Percentiles rank a stretch among this genome's conserved stretches.
Evolutionary conservation across 1,140 invertebrate genomes (phyloP).

Genomic region (Scylla paramamosain): DNA sequence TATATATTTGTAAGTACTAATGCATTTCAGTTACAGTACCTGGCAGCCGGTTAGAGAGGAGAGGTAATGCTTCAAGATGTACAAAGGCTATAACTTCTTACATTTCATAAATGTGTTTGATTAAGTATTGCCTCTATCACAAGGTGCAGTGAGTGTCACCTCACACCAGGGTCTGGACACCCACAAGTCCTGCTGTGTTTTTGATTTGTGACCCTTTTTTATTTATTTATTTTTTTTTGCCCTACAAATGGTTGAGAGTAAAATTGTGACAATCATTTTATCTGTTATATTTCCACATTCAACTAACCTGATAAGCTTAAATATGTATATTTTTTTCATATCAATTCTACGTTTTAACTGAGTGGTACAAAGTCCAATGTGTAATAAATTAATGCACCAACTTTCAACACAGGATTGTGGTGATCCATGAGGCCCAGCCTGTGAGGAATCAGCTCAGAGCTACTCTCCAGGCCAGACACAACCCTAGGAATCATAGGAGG

Average conservation of each 20-base stretch:
- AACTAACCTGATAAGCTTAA: conserved; percentile 39
- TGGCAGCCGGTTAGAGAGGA: conserved; percentile 46
- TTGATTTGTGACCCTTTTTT: conserved; percentile 70
- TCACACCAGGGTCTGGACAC: neutral
- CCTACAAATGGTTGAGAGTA: neutral
- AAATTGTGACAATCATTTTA: conserved; percentile 41
- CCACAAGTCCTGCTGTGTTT: conserved; percentile 49
- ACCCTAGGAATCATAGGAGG: conserved; percentile 79
- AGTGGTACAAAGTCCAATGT: conserved; percentile 45
- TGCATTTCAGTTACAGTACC: conserved; percentile 53
- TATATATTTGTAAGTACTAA: conserved; percentile 64
- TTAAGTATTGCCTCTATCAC: conserved; percentile 65
- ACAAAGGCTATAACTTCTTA: conserved; percentile 48
- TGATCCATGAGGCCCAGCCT: conserved; percentile 57
- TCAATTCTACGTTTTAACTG: conserved; percentile 47
- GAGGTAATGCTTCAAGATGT: conserved; percentile 54
- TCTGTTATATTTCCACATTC: conserved; percentile 41
- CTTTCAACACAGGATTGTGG: conserved; percentile 50
- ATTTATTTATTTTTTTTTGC: neutral
- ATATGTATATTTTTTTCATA: neutral
- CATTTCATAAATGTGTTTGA: conserved; percentile 60
- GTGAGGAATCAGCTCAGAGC: conserved; percentile 70
- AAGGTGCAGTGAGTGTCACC: conserved; percentile 36
- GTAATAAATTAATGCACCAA: neutral
- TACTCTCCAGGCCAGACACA: conserved; percentile 72